Evolutionary conservation across 2,797 vertebrate genomes (phyloP), one percentile per base, ranked within the genome.

Genomic region (Atherinosoma microstoma): DNA sequence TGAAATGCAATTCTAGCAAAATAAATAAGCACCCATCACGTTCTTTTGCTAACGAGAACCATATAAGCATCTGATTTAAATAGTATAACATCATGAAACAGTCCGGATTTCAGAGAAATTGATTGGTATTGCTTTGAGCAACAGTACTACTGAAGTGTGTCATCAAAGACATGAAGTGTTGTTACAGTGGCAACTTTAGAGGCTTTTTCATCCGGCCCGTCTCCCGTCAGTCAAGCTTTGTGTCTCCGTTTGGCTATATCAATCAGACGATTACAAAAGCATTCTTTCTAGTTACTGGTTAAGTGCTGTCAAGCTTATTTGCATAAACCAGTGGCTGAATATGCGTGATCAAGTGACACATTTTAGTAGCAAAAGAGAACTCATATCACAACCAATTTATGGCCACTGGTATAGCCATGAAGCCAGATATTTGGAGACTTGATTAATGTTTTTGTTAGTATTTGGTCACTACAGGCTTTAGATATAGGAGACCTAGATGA

Each of bases 221-320:
- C 62, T 60, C 12, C 58, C n/a, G 42, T 70, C 73, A 61, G 32
- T 62, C 57, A 64, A 36, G 85, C 79, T 88, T 70, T 73, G 42
- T 78, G 72, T 51, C 75, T 69, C 73, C 70, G 27, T 85, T 75
- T 78, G 63, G 59, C 72, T 80, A 67, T 83, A 84, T 89, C 90
- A 88, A 92, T 88, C 86, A 90, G 76, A 74, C 83, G 78, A 92
- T 83, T 91, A 86, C 81, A 87, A 70, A 54, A 70, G 75, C 83
- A 66, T 87, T 83, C 85, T 84, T 73, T 75, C 73, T 63, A 49
- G 59, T 63, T 32, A 62, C 64, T 65, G 40, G 75, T 80, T 15
- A 63, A 77, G 63, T 64, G 67, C 73, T 63, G 67, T 58, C 53
- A 64, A 47, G 66, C 73, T 77, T 78, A 87, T 91, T 91, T 89